Percentiles rank a stretch among this genome's conserved stretches.
Evolutionary conservation across 2,797 vertebrate genomes (phyloP).

Genomic region (Peromyscus eremicus): DNA sequence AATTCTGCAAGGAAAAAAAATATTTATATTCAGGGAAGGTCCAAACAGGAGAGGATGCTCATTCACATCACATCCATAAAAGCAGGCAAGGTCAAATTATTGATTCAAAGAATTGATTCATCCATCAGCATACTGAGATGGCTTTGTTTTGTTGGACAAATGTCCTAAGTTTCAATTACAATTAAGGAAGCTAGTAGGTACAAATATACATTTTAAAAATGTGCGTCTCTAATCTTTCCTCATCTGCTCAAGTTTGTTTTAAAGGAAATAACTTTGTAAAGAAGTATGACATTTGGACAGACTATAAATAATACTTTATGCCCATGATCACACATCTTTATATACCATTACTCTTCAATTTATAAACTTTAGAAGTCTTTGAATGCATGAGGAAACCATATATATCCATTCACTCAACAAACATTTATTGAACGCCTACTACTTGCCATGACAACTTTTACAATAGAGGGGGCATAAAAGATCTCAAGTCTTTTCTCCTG

Average conservation of each 20-base stretch:
- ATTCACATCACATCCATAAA: background rate
- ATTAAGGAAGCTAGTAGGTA: background rate
- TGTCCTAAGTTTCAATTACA: slow-evolving; percentile 26
- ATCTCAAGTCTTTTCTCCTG: background rate
- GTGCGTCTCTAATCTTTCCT: background rate
- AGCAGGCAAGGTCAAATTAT: background rate
- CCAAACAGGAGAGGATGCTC: background rate
- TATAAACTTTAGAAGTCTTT: background rate
- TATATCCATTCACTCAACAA: background rate
- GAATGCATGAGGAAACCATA: background rate
- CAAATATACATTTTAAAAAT: slow-evolving; percentile 25
- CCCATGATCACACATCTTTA: background rate
- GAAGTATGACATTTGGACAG: background rate
- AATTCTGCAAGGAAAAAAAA: slow-evolving; percentile 90
- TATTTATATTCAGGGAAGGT: slow-evolving; percentile 66
- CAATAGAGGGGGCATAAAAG: background rate
- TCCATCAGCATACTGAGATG: background rate
- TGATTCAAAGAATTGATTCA: background rate
- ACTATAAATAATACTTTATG: background rate
- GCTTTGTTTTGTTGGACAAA: background rate
- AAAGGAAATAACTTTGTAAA: slow-evolving; percentile 36
- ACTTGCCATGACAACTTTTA: background rate
- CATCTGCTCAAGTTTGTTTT: background rate
- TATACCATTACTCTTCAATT: background rate
- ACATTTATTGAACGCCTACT: slow-evolving; percentile 1